A percentile compares a stretch with the other conserved stretches of the same genome.
phyloP scores from a whole-genome alignment of 2,888 invertebrate species.

The Scaptomyza reducta region DNA sequence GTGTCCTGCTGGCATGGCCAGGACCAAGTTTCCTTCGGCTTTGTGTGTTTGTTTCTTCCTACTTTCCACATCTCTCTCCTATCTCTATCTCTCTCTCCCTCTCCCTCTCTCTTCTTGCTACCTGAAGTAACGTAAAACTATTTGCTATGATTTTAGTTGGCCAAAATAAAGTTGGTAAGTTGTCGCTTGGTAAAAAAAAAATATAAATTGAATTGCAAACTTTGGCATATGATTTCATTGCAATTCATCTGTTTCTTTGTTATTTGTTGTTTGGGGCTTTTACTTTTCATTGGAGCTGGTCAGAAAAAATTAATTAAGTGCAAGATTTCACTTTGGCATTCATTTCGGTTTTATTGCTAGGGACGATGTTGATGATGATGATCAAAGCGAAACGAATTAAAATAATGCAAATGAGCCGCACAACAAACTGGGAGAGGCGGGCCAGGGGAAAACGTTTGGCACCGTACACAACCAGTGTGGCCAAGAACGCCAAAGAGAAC shows the following conservation, averaged over 20 bases:
- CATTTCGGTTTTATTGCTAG: slow-evolving; percentile 54
- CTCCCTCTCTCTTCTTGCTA: slow-evolving; percentile 2
- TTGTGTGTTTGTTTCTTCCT: slow-evolving; percentile 43
- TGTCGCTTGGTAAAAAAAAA: slow-evolving; percentile 19
- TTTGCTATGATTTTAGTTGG: slow-evolving; percentile 36
- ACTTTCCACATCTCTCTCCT: not conserved
- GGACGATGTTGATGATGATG: slow-evolving; percentile 18
- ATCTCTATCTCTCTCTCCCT: not conserved
- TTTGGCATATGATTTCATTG: slow-evolving; percentile 59
- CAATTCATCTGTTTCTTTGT: slow-evolving; percentile 18
- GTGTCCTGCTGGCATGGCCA: slow-evolving; percentile 63
- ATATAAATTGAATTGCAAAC: slow-evolving; percentile 69
- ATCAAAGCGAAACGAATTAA: slow-evolving; percentile 63
- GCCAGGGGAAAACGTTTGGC: slow-evolving; percentile 7
- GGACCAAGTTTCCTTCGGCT: slow-evolving; percentile 62
- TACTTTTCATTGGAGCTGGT: slow-evolving; percentile 35
- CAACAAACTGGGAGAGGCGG: slow-evolving; percentile 44
- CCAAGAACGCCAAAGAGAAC: slow-evolving; percentile 14
- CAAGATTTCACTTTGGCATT: slow-evolving; percentile 40
- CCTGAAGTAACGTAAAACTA: slow-evolving; percentile 32
- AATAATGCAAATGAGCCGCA: slow-evolving; percentile 77
- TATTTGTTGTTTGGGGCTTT: slow-evolving; percentile 16
- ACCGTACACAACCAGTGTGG: slow-evolving; percentile 7
- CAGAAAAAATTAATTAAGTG: slow-evolving; percentile 34
- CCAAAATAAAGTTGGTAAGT: slow-evolving; percentile 45